Conservation (phyloP, 2,797 vertebrate species). For the Enoplosus armatus region DNA sequence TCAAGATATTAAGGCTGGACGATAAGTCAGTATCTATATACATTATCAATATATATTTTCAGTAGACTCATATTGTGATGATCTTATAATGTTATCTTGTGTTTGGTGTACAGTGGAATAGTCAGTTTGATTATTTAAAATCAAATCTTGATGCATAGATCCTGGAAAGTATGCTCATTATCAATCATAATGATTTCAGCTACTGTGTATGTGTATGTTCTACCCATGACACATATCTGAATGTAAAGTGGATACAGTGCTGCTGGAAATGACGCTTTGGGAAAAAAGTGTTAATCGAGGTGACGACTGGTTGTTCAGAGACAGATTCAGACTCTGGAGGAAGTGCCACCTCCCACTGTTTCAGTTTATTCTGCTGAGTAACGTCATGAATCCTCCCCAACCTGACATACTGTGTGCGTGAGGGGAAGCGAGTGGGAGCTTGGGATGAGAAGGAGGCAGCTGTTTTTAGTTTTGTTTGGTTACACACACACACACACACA, state of each 20-base stretch:
- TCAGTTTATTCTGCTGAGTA: constrained; percentile 57
- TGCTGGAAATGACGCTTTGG: background rate
- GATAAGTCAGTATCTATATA: background rate
- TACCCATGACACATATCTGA: background rate
- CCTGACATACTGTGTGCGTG: constrained; percentile 47
- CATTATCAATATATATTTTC: too few species aligned
- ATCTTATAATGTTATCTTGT: too few species aligned
- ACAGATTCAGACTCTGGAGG: background rate
- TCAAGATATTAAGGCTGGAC: background rate
- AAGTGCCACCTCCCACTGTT: constrained; percentile 37
- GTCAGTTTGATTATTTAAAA: background rate
- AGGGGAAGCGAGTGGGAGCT: constrained; percentile 36
- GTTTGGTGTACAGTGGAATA: background rate
- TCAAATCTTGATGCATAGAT: background rate
- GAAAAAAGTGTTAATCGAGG: background rate
- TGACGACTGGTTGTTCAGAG: background rate
- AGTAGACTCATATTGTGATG: too few species aligned
- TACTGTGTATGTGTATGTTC: background rate
- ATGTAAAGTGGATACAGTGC: background rate
- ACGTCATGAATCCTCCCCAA: constrained; percentile 25
- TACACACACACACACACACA: constrained; percentile 27
- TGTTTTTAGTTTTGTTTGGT: constrained; percentile 72
- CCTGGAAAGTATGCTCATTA: background rate
- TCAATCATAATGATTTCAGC: background rate
- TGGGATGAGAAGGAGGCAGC: constrained; percentile 61